These are phyloP conservation scores for Myrmecobius fasciatus DNA, from an alignment of 2,113 vertebrate genomes.

Conservation along the genomic window DNA sequence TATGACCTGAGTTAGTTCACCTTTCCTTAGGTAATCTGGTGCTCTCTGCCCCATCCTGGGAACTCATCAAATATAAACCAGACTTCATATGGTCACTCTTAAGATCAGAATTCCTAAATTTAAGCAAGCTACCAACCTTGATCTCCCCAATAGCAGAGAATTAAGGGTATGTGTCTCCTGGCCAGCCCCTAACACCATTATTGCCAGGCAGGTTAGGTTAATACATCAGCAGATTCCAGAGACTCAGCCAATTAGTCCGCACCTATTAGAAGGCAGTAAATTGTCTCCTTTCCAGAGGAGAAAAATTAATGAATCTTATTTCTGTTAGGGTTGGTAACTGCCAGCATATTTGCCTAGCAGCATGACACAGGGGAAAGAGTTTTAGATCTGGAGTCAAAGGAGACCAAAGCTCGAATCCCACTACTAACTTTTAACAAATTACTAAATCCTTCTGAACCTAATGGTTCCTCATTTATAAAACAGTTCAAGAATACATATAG, in stretches of 20 bases:
- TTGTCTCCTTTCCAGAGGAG: neutral
- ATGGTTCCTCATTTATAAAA: neutral
- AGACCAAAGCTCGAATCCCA: neutral
- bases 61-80: neutral
- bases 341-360: neutral
- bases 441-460: neutral
- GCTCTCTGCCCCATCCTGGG: neutral
- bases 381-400: neutral
- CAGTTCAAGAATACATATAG: neutral
- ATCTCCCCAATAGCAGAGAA: neutral
- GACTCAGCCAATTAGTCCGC: neutral
- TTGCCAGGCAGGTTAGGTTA: neutral
- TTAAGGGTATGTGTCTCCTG: neutral
- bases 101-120: neutral
- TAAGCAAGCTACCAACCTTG: neutral
- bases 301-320: neutral
- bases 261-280: neutral
- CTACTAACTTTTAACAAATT: neutral
- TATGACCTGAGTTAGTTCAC: neutral
- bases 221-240: neutral
- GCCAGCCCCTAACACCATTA: neutral
- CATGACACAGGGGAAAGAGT: neutral
- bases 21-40: neutral
- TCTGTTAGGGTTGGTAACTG: conserved; percentile 2
- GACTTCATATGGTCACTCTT: neutral